These are phyloP conservation scores for Harpalus rubripes DNA, from an alignment of 2,888 invertebrate species.

Conservation along the genomic window DNA sequence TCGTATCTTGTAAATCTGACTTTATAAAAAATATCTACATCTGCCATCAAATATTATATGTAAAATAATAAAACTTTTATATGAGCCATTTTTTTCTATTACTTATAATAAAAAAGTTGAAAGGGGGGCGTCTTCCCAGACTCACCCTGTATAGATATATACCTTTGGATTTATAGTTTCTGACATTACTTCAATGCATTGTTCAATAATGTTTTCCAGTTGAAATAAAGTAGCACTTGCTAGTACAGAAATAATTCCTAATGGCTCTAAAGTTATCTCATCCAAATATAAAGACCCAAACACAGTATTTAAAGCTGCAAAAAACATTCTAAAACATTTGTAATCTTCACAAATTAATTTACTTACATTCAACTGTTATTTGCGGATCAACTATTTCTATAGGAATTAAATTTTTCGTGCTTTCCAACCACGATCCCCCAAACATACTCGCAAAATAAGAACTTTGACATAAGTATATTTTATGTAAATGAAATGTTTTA, in stretches of 20 bases:
- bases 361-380: constrained; percentile 84
- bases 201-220: constrained; percentile 85
- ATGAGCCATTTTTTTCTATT: too few relatives aligned
- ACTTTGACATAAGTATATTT: constrained; percentile 89
- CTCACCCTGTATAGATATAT: constrained; percentile 53
- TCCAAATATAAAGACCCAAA: constrained; percentile 88
- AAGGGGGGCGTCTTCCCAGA: too few relatives aligned
- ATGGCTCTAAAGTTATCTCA: constrained; percentile 85
- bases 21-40: too few relatives aligned
- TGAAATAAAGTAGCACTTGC: constrained; percentile 88
- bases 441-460: constrained; percentile 91
- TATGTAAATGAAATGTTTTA: constrained; percentile 87
- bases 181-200: constrained; percentile 86
- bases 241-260: constrained; percentile 83
- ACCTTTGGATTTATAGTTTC: constrained; percentile 85
- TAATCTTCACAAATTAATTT: constrained; percentile 4
- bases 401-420: constrained; percentile 82
- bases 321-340: constrained; percentile 38
- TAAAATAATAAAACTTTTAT: too few relatives aligned
- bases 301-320: constrained; percentile 84
- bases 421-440: constrained; percentile 88
- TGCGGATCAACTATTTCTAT: constrained; percentile 86
- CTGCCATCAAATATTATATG: too few relatives aligned
- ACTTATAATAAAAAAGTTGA: too few relatives aligned
- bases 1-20: too few relatives aligned